Base-by-base conservation (phyloP, 2,888 invertebrate genomes). In the Ommatoiulus sabulosus region DNA sequence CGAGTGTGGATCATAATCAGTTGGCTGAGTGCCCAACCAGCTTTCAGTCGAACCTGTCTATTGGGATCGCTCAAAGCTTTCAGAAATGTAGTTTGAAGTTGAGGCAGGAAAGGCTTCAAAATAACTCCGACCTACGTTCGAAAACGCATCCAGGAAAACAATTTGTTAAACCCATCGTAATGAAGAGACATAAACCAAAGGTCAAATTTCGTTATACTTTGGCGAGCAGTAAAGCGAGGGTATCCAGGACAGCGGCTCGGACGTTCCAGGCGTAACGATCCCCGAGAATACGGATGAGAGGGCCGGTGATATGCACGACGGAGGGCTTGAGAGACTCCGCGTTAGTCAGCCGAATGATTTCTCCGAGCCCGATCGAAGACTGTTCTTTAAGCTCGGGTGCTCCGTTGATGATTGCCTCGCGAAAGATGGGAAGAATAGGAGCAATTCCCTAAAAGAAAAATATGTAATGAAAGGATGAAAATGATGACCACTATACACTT, bases 31-130 rank as follows among this genome's bases (percentile, higher is more conserved):
- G 98, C 99, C 87, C 94, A 94, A 0, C 97, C 98, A 10, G 98
- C 97, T 93, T 97, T 97, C 91, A 99, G 94, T 90, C 99, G 94
- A 24, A 99, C 98, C 90, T 95, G 94, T 89, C 98, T 94, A 93
- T 96, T 96, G 44, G 96, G 95, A 93, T 99, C 99, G 92, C 96
- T 96, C 89, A 99, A 94, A 4, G 99, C 97, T 93, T 99, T 99
- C 88, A 99, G 94, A 94, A 99, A 99, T 24, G 99, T 99, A 1
- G 99, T 99, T 94, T 99, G 99, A 72, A 99, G 95, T 93, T 99
- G 99, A 1, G 99, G 99, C 91, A 99, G 94, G 94, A 99, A 99
- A 92, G 99, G 99, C 93, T 98, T 98, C 92, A 99, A 93, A 96
- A 98, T 96, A 63, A 96, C 95, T 85, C 98, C 98, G 90, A 98